Conservation (phyloP, 2,797 vertebrate species). For the Myoxocephalus aenaeus region DNA sequence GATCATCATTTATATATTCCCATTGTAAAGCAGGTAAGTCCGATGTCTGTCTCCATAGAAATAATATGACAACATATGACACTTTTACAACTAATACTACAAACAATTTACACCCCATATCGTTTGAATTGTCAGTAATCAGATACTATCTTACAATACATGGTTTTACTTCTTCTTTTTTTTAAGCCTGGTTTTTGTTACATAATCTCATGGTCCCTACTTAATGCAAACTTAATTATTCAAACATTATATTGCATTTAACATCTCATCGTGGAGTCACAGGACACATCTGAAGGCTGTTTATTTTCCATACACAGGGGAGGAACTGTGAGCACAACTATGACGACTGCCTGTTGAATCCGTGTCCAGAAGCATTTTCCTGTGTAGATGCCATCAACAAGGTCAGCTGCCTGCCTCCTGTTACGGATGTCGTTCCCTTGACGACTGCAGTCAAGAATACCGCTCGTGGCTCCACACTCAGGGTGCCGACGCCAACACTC, state of each 20-base stretch:
- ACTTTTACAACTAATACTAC: neutral
- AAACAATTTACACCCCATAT: neutral
- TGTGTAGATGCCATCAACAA: constrained; percentile 88
- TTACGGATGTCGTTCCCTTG: constrained; percentile 69
- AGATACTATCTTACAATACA: neutral
- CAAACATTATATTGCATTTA: constrained; percentile 38
- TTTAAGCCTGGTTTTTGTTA: constrained; percentile 22
- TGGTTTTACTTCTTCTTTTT: neutral
- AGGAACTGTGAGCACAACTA: constrained; percentile 89
- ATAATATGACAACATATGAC: neutral
- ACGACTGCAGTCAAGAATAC: constrained; percentile 69
- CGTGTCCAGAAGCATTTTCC: constrained; percentile 85
- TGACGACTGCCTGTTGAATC: constrained; percentile 86
- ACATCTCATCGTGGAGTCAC: constrained; percentile 14
- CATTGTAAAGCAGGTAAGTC: neutral
- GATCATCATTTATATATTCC: neutral
- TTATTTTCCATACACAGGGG: constrained; percentile 79
- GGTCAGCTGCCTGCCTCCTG: constrained; percentile 85
- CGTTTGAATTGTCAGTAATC: neutral
- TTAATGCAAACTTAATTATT: constrained; percentile 23
- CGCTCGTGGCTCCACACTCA: constrained; percentile 60
- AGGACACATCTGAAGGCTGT: constrained; percentile 52
- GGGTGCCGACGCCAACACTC: constrained; percentile 41
- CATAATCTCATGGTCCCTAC: constrained; percentile 13
- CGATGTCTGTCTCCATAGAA: neutral